Conservation (phyloP, 2,888 invertebrate species). For the Cataglyphis rosenhaueri region DNA sequence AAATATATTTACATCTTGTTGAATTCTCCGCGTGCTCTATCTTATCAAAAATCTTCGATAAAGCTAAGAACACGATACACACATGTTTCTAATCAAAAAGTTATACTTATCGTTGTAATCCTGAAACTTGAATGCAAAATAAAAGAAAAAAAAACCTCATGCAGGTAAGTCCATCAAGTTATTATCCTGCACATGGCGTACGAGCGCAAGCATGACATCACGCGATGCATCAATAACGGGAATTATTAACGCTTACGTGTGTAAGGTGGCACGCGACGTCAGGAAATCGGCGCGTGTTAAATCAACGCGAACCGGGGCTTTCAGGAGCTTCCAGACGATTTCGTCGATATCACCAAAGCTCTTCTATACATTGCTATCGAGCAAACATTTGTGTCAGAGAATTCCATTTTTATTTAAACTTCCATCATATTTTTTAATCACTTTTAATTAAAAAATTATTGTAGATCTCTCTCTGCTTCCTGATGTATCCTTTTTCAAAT, state of each 20-base stretch:
- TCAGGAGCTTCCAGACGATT: neutral
- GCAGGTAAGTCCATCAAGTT: constrained; percentile 12
- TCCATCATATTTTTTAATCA: neutral
- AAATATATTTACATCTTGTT: neutral
- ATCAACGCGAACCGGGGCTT: constrained; percentile 1
- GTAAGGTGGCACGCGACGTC: constrained; percentile 53
- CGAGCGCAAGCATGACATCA: constrained; percentile 22
- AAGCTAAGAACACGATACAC: neutral
- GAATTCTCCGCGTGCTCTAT: neutral
- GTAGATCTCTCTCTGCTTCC: neutral
- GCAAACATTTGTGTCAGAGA: neutral
- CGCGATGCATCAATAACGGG: constrained; percentile 67
- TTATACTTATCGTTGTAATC: neutral
- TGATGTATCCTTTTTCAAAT: neutral
- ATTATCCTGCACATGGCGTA: neutral
- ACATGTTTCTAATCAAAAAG: neutral
- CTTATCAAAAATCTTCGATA: neutral
- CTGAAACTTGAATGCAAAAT: neutral
- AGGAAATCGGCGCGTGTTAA: constrained; percentile 26
- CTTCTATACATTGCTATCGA: neutral
- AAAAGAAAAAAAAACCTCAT: neutral
- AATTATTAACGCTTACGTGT: constrained; percentile 61
- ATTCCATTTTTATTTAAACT: neutral
- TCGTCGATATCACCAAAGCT: neutral
- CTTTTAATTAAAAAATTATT: constrained; percentile 8